Percentiles rank a stretch among this genome's conserved stretches.
phyloP scores from a whole-genome alignment of 1,140 invertebrate species.

The Pectinophora gossypiella region DNA sequence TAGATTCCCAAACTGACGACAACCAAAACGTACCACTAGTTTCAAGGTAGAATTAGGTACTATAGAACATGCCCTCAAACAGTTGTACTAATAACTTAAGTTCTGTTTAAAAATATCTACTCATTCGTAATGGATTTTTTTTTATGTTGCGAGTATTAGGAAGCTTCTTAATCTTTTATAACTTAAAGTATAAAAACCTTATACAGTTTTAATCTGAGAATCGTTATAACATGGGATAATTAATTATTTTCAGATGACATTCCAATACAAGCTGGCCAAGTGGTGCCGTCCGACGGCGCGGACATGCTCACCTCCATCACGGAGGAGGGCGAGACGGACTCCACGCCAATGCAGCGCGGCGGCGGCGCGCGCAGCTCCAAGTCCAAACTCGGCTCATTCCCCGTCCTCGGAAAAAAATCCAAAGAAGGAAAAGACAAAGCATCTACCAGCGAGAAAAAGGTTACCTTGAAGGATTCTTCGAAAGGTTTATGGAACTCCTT shows the following conservation, averaged over 20 bases:
- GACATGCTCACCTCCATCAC: constrained; percentile 68
- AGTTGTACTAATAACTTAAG: too few species aligned
- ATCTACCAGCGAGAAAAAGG: constrained; percentile 53
- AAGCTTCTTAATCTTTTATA: too few species aligned
- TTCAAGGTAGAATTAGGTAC: too few species aligned
- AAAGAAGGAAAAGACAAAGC: constrained; percentile 66
- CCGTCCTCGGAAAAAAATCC: constrained; percentile 65
- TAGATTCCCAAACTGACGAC: too few species aligned
- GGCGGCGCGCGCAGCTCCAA: constrained; percentile 58
- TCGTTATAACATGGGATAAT: too few species aligned
- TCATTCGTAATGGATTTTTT: too few species aligned
- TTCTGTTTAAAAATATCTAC: too few species aligned
- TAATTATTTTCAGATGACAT: constrained; percentile 65
- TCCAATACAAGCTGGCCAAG: constrained; percentile 68
- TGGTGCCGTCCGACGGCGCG: constrained; percentile 49
- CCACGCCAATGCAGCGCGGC: constrained; percentile 56
- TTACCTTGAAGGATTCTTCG: constrained; percentile 57
- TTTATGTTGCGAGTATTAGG: too few species aligned
- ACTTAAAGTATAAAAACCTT: too few species aligned
- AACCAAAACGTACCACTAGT: too few species aligned
- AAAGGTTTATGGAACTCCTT: constrained; percentile 65
- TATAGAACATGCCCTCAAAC: too few species aligned
- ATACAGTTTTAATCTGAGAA: too few species aligned
- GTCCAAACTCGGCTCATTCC: constrained; percentile 62
- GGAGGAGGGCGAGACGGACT: constrained; percentile 64